phyloP scores from a whole-genome alignment of 2,888 invertebrate species.

The Myopa testacea region DNA sequence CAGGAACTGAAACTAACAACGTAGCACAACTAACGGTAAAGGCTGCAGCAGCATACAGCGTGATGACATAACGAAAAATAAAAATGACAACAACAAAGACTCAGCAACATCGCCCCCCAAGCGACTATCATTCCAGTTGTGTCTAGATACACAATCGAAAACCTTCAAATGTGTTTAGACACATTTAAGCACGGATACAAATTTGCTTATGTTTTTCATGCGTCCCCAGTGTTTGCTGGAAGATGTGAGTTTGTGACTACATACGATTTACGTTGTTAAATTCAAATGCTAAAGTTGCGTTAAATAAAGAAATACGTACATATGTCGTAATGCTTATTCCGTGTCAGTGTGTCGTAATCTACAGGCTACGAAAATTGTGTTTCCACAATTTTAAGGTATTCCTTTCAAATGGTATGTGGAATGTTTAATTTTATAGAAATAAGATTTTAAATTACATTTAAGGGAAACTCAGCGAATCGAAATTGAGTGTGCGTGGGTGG shows the following conservation, averaged over 20 bases:
- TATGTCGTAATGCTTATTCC: too few relatives aligned
- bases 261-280: too few relatives aligned
- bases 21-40: slow-evolving; percentile 25
- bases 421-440: neutral
- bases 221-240: too few relatives aligned
- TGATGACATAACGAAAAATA: slow-evolving; percentile 22
- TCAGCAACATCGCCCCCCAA: neutral
- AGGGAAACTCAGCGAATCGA: too few relatives aligned
- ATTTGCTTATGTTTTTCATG: neutral
- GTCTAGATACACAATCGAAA: neutral
- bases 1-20: slow-evolving; percentile 22
- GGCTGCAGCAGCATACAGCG: slow-evolving; percentile 19
- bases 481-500: too few relatives aligned
- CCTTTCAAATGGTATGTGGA: neutral
- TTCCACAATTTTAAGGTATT: neutral
- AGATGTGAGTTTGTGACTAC: too few relatives aligned
- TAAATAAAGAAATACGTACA: too few relatives aligned
- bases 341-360: too few relatives aligned
- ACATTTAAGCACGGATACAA: neutral
- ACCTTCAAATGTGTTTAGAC: neutral
- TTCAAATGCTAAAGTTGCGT: too few relatives aligned
- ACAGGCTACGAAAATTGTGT: neutral
- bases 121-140: neutral
- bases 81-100: slow-evolving; percentile 28
- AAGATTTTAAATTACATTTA: too few relatives aligned